A percentile compares a stretch with the other conserved stretches of the same genome.
Evolutionary conservation across 2,797 vertebrate genomes (phyloP).

Genomic region (Hephaestus fuliginosus): DNA sequence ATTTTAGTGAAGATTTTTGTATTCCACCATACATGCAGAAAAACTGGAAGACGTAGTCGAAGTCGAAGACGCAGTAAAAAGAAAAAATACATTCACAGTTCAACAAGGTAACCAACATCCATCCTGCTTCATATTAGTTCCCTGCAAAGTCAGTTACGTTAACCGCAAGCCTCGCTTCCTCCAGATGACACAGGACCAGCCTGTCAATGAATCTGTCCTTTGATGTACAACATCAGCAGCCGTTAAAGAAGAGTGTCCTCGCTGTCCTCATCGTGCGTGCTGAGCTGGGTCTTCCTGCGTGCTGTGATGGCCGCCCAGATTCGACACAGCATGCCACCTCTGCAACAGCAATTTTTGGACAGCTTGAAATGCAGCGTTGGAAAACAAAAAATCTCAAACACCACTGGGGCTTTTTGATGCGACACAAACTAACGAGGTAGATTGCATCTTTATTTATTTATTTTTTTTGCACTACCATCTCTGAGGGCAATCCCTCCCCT

Average conservation of each 20-base stretch:
- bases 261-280: conserved; percentile 66
- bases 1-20: neutral
- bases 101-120: conserved; percentile 14
- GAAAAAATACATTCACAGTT: conserved; percentile 38
- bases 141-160: conserved; percentile 13
- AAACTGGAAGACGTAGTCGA: neutral
- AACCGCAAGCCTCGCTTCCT: conserved; percentile 7
- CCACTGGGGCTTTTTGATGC: neutral
- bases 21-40: conserved; percentile 5
- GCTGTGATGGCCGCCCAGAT: conserved; percentile 88
- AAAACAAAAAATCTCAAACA: neutral
- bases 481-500: neutral
- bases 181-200: conserved; percentile 63
- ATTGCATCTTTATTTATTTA: neutral
- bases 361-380: neutral
- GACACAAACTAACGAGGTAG: conserved; percentile 25
- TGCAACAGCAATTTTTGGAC: conserved; percentile 68
- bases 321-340: conserved; percentile 89
- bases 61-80: too few relatives aligned
- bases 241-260: conserved; percentile 77
- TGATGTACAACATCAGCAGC: conserved; percentile 41
- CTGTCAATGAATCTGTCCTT: conserved; percentile 59
- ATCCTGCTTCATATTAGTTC: conserved; percentile 23
- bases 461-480: neutral
- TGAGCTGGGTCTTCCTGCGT: conserved; percentile 73